Evolutionary conservation across 2,888 invertebrate species (phyloP), one percentile per base, ranked within the genome.

Genomic region (Embidobia sp.): DNA sequence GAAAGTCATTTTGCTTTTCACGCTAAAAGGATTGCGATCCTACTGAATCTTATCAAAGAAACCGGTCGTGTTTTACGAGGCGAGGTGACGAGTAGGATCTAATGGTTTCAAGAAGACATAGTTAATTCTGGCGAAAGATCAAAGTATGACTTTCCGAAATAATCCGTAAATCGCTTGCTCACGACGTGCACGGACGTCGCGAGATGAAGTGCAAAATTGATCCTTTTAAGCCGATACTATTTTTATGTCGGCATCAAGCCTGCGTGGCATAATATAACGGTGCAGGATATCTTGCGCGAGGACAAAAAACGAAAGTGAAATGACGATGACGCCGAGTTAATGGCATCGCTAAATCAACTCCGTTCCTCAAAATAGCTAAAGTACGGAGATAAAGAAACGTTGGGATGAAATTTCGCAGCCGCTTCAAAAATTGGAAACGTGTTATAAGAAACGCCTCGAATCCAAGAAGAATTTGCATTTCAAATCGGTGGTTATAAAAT

Each of bases 41-140:
- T 35, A 10, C 8, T 29, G 7, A 40, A 13, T 16, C 26, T 40
- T 19, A 18, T 49, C 59, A 49, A 40, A 59, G 51, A 57, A 70
- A 70, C 55, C 55, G 53, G 48, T 55, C 48, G 8, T 44, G 35
- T 29, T 53, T 53, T 18, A 27, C 40, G 33, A 16, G 42, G 13
- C 27, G 31, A 49, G 27, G 19, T 51, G 48, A 49, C 64, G 57
- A 46, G 72, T 55, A 27, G 42, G 15, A 55, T 55, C 46, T 53
- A 53, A 64, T 57, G 55, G 35, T 53, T 29, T 53, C 44, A 26
- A 26, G 26, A 48, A 31, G 44, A 42, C 49, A 48, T 26, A 55
- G 51, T 40, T 61, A 46, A 70, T 53, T 46, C 61, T 33, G 53
- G 22, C 15, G 27, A 37, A 61, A 51, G 61, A 70, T 70, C 70